phyloP scores from a whole-genome alignment of 2,797 vertebrate genomes.

The Capromys pilorides region DNA sequence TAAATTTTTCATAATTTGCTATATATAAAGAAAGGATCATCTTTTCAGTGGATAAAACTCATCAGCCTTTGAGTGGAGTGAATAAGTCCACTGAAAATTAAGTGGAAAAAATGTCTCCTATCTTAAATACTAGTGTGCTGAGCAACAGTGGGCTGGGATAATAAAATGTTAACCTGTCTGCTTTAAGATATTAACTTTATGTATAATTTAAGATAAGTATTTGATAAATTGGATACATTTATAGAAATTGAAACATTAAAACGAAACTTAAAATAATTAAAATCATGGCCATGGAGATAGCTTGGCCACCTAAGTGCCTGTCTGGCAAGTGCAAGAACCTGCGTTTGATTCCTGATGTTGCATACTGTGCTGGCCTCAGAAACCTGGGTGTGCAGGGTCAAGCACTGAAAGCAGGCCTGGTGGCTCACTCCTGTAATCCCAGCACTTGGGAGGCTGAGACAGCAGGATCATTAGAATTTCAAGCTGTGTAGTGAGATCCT shows the following conservation, averaged over 20 bases:
- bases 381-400: no score
- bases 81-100: background rate
- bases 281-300: background rate
- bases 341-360: no score
- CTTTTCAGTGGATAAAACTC: background rate
- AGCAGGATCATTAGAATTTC: no score
- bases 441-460: no score
- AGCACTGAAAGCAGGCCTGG: no score
- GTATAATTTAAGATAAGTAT: background rate
- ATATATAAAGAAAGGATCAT: background rate
- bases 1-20: background rate
- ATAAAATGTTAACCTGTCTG: background rate
- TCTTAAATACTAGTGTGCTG: background rate
- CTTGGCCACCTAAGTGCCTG: no score
- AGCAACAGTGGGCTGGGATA: background rate
- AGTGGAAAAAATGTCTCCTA: background rate
- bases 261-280: background rate
- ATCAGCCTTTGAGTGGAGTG: background rate
- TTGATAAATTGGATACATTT: background rate
- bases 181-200: background rate
- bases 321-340: no score
- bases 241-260: background rate
- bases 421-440: no score
- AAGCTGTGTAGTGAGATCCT: no score
- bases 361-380: no score